Evolutionary conservation across 2,888 invertebrate species (phyloP), one percentile per base, ranked within the genome.

Genomic region (Diploptera punctata): DNA sequence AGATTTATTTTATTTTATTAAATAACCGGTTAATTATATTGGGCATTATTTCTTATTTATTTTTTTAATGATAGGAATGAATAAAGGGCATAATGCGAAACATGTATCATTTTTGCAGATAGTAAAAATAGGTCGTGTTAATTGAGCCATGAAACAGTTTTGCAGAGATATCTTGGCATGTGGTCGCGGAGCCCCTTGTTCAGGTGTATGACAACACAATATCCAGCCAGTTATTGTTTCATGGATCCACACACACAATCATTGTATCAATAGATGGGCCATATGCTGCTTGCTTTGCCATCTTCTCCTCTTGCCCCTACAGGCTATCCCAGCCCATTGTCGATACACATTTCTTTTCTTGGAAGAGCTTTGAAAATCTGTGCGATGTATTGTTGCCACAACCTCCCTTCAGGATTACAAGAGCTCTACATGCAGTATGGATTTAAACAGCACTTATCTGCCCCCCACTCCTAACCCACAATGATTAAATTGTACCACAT

Each of bases 121-220:
- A 29, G 3, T 57, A 57, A 57, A 47, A 57, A 57, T n/a, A n/a
- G 5, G n/a, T 29, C 2, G 1, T 7, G 29, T 33, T 33, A 33
- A 57, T 4, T 33, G 44, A 18, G 44, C 31, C 0, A 26, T 65
- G 18, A 13, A 44, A 26, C 65, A 10, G 5, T 65, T 16, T 65
- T 47, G 47, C 26, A 43, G 26, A 1, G 21, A 38, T 5, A 29
- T 65, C 44, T 44, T 43, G 44, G 65, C 44, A 26, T 65, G 65
- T 65, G 65, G 65, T 65, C 65, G 65, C 44, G 65, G 24, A 44
- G 47, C 3, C 65, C 47, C 44, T 65, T 65, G 65, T 69, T 57
- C 54, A 69, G 69, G 69, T 69, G 69, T 69, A 69, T 69, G 69
- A 57, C 57, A 69, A 69, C 69, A 69, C 69, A 69, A 69, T 69